Base-by-base conservation (phyloP, 2,113 vertebrate species). In the Suncus etruscus region DNA sequence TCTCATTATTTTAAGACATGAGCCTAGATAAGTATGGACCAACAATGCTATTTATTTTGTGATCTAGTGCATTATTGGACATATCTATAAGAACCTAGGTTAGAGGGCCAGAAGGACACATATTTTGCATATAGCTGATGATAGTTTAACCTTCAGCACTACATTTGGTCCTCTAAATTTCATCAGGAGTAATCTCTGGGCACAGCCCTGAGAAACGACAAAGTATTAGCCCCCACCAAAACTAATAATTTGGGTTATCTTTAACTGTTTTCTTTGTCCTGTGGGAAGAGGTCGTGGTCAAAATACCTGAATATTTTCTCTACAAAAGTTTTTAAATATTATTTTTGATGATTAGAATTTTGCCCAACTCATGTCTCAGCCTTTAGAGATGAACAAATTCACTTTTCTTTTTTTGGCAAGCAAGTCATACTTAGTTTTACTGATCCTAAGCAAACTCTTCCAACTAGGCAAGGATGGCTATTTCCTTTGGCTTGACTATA, bases 401-500 rank as follows among this genome's bases (percentile, higher is more conserved):
- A 82, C 25, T 48, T 90, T 72, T 45, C 24, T 54, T 39, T 63
- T 85, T 66, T 29, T 82, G 86, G 72, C 61, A 87, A 82, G 14
- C 45, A 87, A 66, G 29, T 68, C 73, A 76, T 89, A 73, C 65
- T 39, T 58, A 80, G 79, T 85, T 91, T 87, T 85, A 90, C 69
- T 80, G n/a, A 29, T 47, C 91, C 25, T 82, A 91, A 83, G 45
- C 10, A 82, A 72, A 72, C 5, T 39, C 24, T 83, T 86, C 74
- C 85, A 91, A 39, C 58, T 88, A 92, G 89, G 74, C 50, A 89
- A 87, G 27, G 29, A 54, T 75, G 83, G 47, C n/a, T 95, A 18
- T 91, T 92, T 93, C 86, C 70, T 87, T 91, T 92, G 74, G 87
- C 65, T 11, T 88, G 79, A 74, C 14, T 72, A 11, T 80, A 89